phyloP scores from a whole-genome alignment of 2,888 invertebrate species.

The Emmelina monodactyla region DNA sequence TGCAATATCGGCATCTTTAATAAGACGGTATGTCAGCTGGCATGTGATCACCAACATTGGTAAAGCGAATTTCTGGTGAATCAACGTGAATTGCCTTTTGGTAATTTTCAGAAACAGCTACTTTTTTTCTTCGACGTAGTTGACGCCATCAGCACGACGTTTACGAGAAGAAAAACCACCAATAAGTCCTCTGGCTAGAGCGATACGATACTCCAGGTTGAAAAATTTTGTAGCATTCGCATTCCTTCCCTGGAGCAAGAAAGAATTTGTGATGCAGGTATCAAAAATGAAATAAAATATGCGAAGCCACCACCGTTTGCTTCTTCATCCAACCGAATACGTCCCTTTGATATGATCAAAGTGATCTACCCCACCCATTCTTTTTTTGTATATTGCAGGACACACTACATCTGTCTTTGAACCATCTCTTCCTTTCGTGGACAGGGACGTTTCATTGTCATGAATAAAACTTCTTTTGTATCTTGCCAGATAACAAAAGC shows the following conservation, averaged over 20 bases:
- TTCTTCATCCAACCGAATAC: slow-evolving; percentile 18
- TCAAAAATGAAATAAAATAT: slow-evolving; percentile 20
- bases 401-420: slow-evolving; percentile 12
- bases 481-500: slow-evolving; percentile 18
- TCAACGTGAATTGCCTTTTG: slow-evolving; percentile 10
- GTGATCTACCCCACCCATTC: slow-evolving; percentile 18
- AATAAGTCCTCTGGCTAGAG: slow-evolving; percentile 17
- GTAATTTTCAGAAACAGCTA: slow-evolving; percentile 12
- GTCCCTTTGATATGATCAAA: too few relatives aligned
- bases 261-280: slow-evolving; percentile 18
- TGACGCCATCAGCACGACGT: slow-evolving; percentile 6
- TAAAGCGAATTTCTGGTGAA: slow-evolving; percentile 7
- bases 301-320: slow-evolving; percentile 18
- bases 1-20: slow-evolving; percentile 8
- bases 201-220: slow-evolving; percentile 18
- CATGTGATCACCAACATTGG: slow-evolving; percentile 10
- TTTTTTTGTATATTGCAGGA: slow-evolving; percentile 14
- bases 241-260: slow-evolving; percentile 11
- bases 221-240: slow-evolving; percentile 12
- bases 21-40: slow-evolving; percentile 8
- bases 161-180: slow-evolving; percentile 12
- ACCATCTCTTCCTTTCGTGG: slow-evolving; percentile 14
- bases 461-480: slow-evolving; percentile 16
- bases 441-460: slow-evolving; percentile 14
- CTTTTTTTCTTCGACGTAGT: slow-evolving; percentile 14